Conservation (phyloP, 2,797 vertebrate genomes). For the Mus minutoides region DNA sequence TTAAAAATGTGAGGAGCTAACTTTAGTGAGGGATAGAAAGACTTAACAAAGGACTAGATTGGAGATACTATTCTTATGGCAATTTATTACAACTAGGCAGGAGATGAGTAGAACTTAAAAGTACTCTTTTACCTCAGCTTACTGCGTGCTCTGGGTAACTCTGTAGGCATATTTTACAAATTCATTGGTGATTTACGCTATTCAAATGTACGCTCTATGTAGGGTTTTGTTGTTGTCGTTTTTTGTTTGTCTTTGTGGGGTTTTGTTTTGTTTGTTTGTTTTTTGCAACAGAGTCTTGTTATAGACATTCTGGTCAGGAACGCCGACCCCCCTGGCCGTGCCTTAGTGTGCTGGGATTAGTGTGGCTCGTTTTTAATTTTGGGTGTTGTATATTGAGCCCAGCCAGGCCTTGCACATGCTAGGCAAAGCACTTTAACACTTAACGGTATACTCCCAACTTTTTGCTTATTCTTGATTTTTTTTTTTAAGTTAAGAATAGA, state of each 20-base stretch:
- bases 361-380: neutral
- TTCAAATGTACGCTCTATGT: constrained; percentile 25
- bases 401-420: neutral
- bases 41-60: neutral
- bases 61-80: neutral
- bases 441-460: neutral
- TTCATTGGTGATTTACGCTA: constrained; percentile 43
- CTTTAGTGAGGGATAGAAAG: neutral
- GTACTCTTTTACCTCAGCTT: neutral
- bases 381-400: neutral
- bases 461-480: constrained; percentile 35
- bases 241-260: neutral
- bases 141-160: neutral
- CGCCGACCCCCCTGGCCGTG: neutral
- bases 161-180: neutral
- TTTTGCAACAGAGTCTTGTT: neutral
- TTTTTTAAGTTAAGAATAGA: neutral
- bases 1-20: constrained; percentile 34
- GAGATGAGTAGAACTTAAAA: neutral
- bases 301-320: neutral
- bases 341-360: neutral
- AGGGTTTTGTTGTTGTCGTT: neutral
- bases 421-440: neutral
- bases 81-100: neutral
- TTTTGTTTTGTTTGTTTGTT: neutral